phyloP scores from a whole-genome alignment of 2,888 invertebrate genomes.

The Cabera pusaria region DNA sequence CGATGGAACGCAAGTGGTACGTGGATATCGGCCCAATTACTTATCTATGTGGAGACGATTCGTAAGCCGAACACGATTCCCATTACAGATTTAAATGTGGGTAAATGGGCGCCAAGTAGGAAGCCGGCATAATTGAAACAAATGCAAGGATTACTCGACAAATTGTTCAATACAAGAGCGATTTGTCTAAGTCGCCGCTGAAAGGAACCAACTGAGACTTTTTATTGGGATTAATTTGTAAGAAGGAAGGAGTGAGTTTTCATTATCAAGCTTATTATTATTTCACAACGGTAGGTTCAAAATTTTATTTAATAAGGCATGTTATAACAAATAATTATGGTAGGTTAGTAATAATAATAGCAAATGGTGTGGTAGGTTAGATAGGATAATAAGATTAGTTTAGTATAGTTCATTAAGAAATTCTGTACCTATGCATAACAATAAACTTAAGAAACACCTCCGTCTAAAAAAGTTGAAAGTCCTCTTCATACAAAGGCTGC shows the following conservation, averaged over 20 bases:
- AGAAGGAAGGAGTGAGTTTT: constrained; percentile 13
- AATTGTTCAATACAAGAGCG: constrained; percentile 80
- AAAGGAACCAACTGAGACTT: constrained; percentile 60
- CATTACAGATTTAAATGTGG: constrained; percentile 59
- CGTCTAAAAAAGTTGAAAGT: too few relatives aligned
- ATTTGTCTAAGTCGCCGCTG: constrained; percentile 76
- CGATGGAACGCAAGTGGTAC: constrained; percentile 43
- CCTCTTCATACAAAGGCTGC: too few relatives aligned
- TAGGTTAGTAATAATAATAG: too few relatives aligned
- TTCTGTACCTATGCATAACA: too few relatives aligned
- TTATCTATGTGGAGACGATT: constrained; percentile 47
- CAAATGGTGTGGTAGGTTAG: too few relatives aligned
- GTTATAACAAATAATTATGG: too few relatives aligned
- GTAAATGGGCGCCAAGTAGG: constrained; percentile 64
- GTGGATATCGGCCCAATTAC: constrained; percentile 53
- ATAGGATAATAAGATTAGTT: too few relatives aligned
- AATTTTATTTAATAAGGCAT: too few relatives aligned
- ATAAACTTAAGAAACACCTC: too few relatives aligned
- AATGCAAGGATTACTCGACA: constrained; percentile 80
- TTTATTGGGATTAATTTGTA: constrained; percentile 60
- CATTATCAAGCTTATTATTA: neutral
- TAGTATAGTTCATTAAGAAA: too few relatives aligned
- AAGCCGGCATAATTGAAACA: constrained; percentile 79
- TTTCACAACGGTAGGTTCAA: too few relatives aligned
- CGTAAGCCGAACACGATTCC: constrained; percentile 64